Base-by-base conservation (phyloP, 2,797 vertebrate species). In the Odontamblyopus rebecca region DNA sequence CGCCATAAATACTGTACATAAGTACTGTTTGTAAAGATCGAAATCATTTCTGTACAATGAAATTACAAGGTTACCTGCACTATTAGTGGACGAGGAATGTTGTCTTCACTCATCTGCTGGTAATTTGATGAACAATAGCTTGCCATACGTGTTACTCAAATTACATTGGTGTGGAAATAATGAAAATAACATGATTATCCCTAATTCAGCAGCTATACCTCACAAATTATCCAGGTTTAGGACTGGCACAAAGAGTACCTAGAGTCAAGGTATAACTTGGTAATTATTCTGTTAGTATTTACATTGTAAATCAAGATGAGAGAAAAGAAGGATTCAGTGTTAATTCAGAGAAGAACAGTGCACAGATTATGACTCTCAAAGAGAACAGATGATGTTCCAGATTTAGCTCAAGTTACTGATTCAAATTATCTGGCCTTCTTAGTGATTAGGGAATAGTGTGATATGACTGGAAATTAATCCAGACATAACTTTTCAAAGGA, bases 1-100 rank as follows among this genome's bases (percentile, higher is more conserved):
- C 54, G 74, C 84, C 83, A 80, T 50, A 60, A 30, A 50, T 78
- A n/a, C n/a, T n/a, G n/a, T n/a, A n/a, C n/a, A n/a, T n/a, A n/a
- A n/a, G 78, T 81, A 76, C 79, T 81, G 75, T 85, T 82, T 76
- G 77, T 76, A 69, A 54, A 65, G 85, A 84, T 84, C 78, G 69
- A 87, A 86, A 85, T 88, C 73, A 72, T 72, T 77, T 85, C 81
- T 80, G 82, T 72, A 61, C 78, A 38, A 69, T 82, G 71, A 74
- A 77, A 75, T 81, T 76, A 82, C 69, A 72, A 76, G 71, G 67
- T 75, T 78, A 59, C 71, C 41, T 84, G 80, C 57, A 63, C 72
- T 77, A 77, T 82, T 81, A 81, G 70, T 32, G 7, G 61, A 74
- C 68, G 65, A 38, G 29, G 53, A 69, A 60, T 68, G 76, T 79